Percentiles rank a stretch among this genome's conserved stretches.
Conservation (phyloP, 1,140 invertebrate genomes). For the Drosophila pectinifera region DNA sequence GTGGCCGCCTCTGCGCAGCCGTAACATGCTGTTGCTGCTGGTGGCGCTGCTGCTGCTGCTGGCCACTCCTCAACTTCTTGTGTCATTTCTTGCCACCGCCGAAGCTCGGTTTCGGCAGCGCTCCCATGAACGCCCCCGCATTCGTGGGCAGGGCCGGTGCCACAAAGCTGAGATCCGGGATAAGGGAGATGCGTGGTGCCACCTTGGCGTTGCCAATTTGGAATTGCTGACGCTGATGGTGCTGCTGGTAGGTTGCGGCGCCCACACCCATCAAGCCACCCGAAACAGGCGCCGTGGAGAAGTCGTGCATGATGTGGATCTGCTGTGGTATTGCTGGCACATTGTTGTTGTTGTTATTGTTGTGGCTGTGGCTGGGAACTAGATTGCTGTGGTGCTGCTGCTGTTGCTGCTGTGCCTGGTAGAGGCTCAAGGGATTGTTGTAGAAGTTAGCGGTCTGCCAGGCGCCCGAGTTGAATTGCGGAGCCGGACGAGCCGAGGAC, state of each 20-base stretch:
- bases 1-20: conserved; percentile 24
- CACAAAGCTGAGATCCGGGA: conserved; percentile 86
- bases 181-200: conserved; percentile 84
- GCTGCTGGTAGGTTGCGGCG: conserved; percentile 57
- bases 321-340: conserved; percentile 56
- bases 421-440: conserved; percentile 80
- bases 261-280: conserved; percentile 41
- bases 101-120: conserved; percentile 77
- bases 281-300: conserved; percentile 69
- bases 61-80: conserved; percentile 42
- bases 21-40: too few relatives aligned
- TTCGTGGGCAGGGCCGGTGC: conserved; percentile 80
- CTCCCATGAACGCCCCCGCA: conserved; percentile 74
- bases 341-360: conserved; percentile 62
- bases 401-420: conserved; percentile 59
- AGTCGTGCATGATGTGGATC: conserved; percentile 83
- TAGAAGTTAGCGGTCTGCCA: conserved; percentile 84
- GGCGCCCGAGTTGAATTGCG: conserved; percentile 80
- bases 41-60: conserved; percentile 37
- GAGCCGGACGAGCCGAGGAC: conserved; percentile 6
- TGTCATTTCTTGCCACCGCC: conserved; percentile 77
- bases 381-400: conserved; percentile 69
- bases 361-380: conserved; percentile 38
- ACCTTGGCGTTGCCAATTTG: conserved; percentile 76
- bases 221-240: conserved; percentile 72